These are phyloP conservation scores for Danio tinwini DNA, from an alignment of 2,797 vertebrate species.

Conservation along the genomic window DNA sequence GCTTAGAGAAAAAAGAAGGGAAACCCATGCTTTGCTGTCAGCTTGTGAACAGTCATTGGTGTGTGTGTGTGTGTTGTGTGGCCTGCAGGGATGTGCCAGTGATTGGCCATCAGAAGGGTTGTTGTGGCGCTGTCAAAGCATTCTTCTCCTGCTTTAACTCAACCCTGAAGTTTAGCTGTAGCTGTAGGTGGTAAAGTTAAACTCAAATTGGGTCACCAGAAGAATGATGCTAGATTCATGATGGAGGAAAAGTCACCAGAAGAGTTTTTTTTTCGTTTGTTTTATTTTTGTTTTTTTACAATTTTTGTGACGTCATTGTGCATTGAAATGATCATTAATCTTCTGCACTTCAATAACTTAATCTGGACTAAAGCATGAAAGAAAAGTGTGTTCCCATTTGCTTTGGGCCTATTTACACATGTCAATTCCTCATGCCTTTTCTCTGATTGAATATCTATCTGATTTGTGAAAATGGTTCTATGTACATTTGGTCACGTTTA, in stretches of 20 bases:
- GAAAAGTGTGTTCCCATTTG: too few species aligned
- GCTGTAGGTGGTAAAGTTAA: constrained; percentile 14
- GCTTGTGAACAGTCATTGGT: constrained; percentile 15
- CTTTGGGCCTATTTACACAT: too few species aligned
- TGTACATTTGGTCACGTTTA: too few species aligned
- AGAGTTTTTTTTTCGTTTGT: not conserved
- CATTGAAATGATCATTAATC: too few species aligned
- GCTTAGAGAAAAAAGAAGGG: constrained; percentile 28
- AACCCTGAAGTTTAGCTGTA: constrained; percentile 38
- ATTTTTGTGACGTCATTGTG: too few species aligned
- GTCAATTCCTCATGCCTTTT: too few species aligned
- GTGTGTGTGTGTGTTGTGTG: not conserved
- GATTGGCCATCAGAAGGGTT: constrained; percentile 9
- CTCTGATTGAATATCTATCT: too few species aligned
- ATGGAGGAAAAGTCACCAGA: not conserved
- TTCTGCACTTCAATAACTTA: too few species aligned
- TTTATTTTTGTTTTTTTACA: too few species aligned
- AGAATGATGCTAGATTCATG: not conserved
- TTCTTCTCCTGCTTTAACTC: not conserved
- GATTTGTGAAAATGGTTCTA: too few species aligned
- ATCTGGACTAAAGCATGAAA: too few species aligned
- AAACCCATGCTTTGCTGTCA: constrained; percentile 48
- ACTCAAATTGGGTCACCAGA: not conserved
- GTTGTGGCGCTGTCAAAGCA: not conserved
- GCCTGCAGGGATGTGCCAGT: constrained; percentile 7